A percentile compares a stretch with the other conserved stretches of the same genome.
Evolutionary conservation across 2,888 invertebrate genomes (phyloP).

Genomic region (Leptogaster cylindrica): DNA sequence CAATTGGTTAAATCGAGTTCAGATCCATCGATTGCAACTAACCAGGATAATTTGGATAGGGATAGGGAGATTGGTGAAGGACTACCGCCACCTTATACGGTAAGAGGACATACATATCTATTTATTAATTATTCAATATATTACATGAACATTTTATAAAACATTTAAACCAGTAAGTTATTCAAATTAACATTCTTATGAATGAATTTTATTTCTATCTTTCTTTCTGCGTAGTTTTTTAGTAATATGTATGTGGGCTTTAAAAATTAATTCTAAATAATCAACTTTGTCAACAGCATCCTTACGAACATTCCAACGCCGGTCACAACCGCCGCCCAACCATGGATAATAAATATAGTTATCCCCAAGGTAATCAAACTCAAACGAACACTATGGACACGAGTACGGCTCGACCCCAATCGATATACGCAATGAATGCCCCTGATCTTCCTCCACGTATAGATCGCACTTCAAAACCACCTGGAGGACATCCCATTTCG

Average conservation of each 20-base stretch:
- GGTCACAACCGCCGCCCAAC: conserved; percentile 58
- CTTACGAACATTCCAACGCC: conserved; percentile 59
- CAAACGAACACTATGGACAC: conserved; percentile 52
- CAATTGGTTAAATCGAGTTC: conserved; percentile 83
- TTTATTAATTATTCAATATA: too few relatives aligned
- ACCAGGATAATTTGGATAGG: conserved; percentile 81
- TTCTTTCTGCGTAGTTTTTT: neutral
- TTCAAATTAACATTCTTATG: conserved; percentile 3
- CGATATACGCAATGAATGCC: conserved; percentile 65
- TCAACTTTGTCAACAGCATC: conserved; percentile 54
- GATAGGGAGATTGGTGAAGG: conserved; percentile 68
- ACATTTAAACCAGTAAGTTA: conserved; percentile 6
- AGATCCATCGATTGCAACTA: conserved; percentile 93
- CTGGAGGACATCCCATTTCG: conserved; percentile 70
- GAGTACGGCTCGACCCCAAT: conserved; percentile 58
- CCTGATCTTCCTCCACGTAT: conserved; percentile 87
- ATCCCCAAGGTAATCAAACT: conserved; percentile 63
- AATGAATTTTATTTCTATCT: neutral
- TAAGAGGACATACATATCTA: conserved; percentile 62
- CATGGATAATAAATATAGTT: conserved; percentile 71
- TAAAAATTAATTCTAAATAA: too few relatives aligned
- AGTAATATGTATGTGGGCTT: too few relatives aligned
- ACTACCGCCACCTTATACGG: conserved; percentile 86
- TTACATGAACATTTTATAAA: conserved; percentile 8
- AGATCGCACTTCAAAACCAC: conserved; percentile 79